These are phyloP conservation scores for Apamea anceps DNA, from an alignment of 2,888 invertebrate genomes.

Conservation along the genomic window DNA sequence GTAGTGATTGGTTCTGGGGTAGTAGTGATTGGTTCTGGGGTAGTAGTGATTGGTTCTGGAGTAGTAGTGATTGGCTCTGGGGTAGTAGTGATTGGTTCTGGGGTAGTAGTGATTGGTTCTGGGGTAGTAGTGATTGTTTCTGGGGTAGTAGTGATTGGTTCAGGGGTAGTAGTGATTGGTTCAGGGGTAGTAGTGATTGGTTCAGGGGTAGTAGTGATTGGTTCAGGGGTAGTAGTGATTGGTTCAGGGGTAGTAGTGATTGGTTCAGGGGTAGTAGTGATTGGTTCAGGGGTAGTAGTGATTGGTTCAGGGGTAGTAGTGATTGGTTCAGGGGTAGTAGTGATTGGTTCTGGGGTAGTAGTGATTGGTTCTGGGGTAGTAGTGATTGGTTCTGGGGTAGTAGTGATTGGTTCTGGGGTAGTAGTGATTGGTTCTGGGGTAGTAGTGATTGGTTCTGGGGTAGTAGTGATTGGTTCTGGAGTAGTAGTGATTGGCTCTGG, in stretches of 20 bases:
- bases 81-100: background rate
- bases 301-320: background rate
- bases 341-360: background rate
- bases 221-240: background rate
- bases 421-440: background rate
- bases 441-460: background rate
- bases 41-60: conserved; percentile 1
- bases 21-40: background rate
- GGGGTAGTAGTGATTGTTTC: background rate
- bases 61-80: conserved; percentile 2
- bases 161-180: background rate
- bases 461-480: background rate
- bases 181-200: background rate
- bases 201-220: background rate
- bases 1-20: background rate
- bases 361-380: conserved; percentile 6
- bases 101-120: background rate
- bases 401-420: background rate
- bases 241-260: background rate
- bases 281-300: background rate
- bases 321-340: background rate
- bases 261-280: background rate
- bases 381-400: background rate
- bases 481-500: background rate
- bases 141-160: background rate